These are phyloP conservation scores for Gallinago paraguaiae DNA, from an alignment of 2,113 vertebrate genomes.

Conservation along the genomic window DNA sequence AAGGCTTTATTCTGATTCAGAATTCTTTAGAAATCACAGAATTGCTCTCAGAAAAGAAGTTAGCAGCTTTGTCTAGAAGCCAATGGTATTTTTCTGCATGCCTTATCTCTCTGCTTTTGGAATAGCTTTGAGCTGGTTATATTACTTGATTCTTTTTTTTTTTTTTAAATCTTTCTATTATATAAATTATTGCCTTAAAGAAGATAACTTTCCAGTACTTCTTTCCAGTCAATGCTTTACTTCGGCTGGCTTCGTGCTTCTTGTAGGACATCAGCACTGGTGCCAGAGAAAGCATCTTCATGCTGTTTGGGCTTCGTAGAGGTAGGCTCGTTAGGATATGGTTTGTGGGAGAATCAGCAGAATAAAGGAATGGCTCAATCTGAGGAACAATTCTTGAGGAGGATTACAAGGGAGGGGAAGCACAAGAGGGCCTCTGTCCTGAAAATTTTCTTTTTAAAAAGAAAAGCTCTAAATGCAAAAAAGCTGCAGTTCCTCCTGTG, in stretches of 20 bases:
- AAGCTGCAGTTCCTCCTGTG: background rate
- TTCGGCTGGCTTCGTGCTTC: background rate
- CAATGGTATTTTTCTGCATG: background rate
- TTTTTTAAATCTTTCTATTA: background rate
- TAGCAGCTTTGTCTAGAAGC: background rate
- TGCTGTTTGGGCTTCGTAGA: background rate
- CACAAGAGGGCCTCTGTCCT: background rate
- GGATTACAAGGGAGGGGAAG: background rate
- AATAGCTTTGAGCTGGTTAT: background rate
- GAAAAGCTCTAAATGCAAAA: background rate
- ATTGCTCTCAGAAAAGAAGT: background rate
- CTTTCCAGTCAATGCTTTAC: background rate
- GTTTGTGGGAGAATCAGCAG: background rate
- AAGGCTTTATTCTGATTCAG: background rate
- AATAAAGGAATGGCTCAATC: background rate
- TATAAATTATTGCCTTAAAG: background rate
- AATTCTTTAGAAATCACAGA: background rate
- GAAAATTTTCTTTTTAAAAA: background rate
- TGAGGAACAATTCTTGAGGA: background rate
- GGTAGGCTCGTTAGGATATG: background rate
- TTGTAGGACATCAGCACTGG: background rate
- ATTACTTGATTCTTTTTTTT: background rate
- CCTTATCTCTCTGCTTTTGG: background rate
- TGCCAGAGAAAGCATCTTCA: background rate
- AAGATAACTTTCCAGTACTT: background rate